phyloP scores from a whole-genome alignment of 2,888 invertebrate species.

The Stramonita haemastoma region DNA sequence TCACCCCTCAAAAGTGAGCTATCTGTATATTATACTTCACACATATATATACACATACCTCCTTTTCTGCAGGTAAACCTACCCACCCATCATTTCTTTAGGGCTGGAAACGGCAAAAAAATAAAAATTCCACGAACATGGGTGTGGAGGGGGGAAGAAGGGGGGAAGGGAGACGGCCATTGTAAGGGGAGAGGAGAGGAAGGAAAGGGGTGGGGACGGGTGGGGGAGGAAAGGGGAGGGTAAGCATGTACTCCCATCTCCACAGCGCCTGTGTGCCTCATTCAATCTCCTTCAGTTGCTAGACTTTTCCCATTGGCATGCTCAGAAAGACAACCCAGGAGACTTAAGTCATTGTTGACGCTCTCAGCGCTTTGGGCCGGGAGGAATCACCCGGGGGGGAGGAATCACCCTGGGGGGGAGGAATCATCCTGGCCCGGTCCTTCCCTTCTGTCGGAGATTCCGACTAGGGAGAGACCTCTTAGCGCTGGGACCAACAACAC shows the following conservation, averaged over 20 bases:
- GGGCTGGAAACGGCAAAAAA: neutral
- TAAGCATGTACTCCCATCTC: neutral
- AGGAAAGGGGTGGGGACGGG: neutral
- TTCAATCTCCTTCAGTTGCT: neutral
- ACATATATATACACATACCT: no score
- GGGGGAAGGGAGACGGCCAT: neutral
- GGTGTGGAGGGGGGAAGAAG: neutral
- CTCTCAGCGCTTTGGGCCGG: no score
- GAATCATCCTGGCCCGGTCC: no score
- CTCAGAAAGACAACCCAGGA: constrained; percentile 1
- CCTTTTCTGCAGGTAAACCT: no score
- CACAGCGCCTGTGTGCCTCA: neutral
- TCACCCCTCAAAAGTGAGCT: no score
- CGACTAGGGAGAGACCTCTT: neutral
- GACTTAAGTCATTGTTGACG: neutral
- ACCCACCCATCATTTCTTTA: neutral
- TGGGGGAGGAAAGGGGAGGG: neutral
- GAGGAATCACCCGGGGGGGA: no score
- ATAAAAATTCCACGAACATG: neutral
- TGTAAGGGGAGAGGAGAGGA: neutral
- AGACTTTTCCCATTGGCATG: neutral
- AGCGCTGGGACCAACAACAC: neutral
- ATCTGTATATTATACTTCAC: no score
- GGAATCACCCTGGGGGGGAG: no score
- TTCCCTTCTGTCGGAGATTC: no score